These are phyloP conservation scores for Lytechinus pictus DNA, from an alignment of 35 echinoderm and acorn worm genomes.

Conservation along the genomic window DNA sequence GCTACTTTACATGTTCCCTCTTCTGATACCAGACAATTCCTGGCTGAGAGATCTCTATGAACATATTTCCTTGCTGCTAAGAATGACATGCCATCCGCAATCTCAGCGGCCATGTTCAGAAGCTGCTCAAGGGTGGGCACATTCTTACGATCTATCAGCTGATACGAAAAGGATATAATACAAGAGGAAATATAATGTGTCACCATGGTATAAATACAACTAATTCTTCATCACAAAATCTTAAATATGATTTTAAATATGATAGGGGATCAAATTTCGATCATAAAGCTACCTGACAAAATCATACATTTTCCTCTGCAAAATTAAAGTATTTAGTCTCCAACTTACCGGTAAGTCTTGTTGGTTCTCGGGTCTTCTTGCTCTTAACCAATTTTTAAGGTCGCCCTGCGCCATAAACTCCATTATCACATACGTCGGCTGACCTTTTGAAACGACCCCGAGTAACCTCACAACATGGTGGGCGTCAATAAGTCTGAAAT, in stretches of 20 bases:
- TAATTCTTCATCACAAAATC: too few relatives aligned
- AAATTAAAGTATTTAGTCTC: not conserved
- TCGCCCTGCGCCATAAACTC: slow-evolving; percentile 97
- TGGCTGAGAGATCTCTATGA: slow-evolving; percentile 89
- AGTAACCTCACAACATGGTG: slow-evolving; percentile 88
- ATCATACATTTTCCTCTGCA: too few relatives aligned
- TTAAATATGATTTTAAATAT: too few relatives aligned
- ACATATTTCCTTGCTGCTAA: slow-evolving; percentile 84
- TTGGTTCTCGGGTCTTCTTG: slow-evolving; percentile 87
- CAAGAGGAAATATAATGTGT: not conserved
- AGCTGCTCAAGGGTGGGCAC: slow-evolving; percentile 80
- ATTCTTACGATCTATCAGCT: slow-evolving; percentile 81
- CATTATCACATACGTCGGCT: slow-evolving; percentile 96
- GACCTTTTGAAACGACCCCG: slow-evolving; percentile 94
- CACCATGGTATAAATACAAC: not conserved
- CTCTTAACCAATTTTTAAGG: slow-evolving; percentile 94
- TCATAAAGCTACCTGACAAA: too few relatives aligned
- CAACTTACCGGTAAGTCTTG: slow-evolving; percentile 75
- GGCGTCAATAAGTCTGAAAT: slow-evolving; percentile 69
- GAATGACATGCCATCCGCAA: slow-evolving; percentile 92
- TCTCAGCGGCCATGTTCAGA: slow-evolving; percentile 85
- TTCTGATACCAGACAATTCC: slow-evolving; percentile 86
- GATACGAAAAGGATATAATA: not conserved
- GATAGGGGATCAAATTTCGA: too few relatives aligned
- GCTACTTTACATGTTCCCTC: slow-evolving; percentile 95